Evolutionary conservation across 2,797 vertebrate genomes (phyloP).

Genomic region (Eospalax fontanierii): DNA sequence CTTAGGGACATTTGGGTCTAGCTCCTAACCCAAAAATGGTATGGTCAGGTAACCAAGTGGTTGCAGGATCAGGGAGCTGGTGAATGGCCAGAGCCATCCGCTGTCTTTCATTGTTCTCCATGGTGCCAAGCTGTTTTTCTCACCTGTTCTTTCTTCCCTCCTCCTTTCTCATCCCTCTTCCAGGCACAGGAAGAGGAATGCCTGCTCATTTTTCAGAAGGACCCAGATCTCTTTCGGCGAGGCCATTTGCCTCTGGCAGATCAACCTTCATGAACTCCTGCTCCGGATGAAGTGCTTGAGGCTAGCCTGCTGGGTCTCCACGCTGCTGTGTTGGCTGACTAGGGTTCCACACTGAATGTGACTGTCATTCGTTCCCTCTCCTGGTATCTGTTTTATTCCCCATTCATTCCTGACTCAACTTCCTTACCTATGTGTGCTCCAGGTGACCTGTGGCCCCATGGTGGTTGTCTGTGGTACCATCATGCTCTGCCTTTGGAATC

Average conservation of each 20-base stretch:
- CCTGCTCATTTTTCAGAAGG: conserved; percentile 89
- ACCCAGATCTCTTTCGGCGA: conserved; percentile 93
- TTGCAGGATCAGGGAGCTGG: background rate
- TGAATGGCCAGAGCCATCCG: background rate
- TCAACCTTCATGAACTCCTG: conserved; percentile 93
- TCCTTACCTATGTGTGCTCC: background rate
- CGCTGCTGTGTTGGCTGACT: conserved; percentile 86
- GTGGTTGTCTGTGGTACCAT: background rate
- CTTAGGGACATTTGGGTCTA: background rate
- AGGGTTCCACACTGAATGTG: conserved; percentile 56
- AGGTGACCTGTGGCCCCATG: background rate
- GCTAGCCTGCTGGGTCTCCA: conserved; percentile 90
- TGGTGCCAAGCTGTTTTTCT: background rate
- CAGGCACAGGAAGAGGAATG: conserved; percentile 94
- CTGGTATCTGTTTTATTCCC: background rate
- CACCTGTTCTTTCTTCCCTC: background rate
- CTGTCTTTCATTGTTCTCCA: background rate
- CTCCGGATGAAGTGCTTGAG: conserved; percentile 91
- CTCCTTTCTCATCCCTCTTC: conserved; percentile 20
- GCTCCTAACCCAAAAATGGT: background rate
- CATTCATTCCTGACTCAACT: background rate
- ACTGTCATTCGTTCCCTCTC: background rate
- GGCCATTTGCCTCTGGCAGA: conserved; percentile 92
- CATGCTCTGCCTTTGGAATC: background rate
- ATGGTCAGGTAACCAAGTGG: accelerated